Evolutionary conservation across 2,113 vertebrate genomes (phyloP).

Genomic region (Chaetodon auriga): DNA sequence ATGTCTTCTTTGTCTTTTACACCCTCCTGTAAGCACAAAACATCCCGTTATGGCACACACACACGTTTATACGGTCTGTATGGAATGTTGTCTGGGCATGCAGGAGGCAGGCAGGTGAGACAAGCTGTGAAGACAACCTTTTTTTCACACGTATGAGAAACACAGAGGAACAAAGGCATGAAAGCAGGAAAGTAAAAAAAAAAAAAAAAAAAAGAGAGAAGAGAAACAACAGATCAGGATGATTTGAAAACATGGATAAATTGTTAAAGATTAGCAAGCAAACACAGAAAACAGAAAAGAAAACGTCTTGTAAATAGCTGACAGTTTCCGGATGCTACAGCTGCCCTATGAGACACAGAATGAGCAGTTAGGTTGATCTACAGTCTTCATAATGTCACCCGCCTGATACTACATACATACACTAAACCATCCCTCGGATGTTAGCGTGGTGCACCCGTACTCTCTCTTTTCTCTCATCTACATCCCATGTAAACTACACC

Average conservation of each 20-base stretch:
- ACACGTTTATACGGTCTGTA: constrained; percentile 64
- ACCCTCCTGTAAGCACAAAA: constrained; percentile 80
- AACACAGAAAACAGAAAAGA: no score
- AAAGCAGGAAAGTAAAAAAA: constrained; percentile 23
- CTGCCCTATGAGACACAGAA: constrained; percentile 39
- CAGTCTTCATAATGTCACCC: constrained; percentile 56
- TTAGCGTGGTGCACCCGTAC: constrained; percentile 44
- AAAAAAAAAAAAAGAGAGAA: neutral
- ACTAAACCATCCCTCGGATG: constrained; percentile 31
- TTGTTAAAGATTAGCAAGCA: constrained; percentile 24
- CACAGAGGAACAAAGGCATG: constrained; percentile 39
- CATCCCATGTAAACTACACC: constrained; percentile 39
- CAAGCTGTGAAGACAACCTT: constrained; percentile 59
- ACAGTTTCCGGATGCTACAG: constrained; percentile 35
- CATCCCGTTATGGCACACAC: constrained; percentile 65
- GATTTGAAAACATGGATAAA: constrained; percentile 29
- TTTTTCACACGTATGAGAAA: constrained; percentile 22
- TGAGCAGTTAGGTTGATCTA: constrained; percentile 58
- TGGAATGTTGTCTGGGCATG: constrained; percentile 75
- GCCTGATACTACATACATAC: neutral
- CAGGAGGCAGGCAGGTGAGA: constrained; percentile 64
- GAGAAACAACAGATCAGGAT: constrained; percentile 28
- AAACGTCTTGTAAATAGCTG: constrained; percentile 22
- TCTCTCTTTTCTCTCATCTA: constrained; percentile 21
- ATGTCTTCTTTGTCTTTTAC: constrained; percentile 65